phyloP scores from a whole-genome alignment of 2,797 vertebrate species.

The Hydrophis major region DNA sequence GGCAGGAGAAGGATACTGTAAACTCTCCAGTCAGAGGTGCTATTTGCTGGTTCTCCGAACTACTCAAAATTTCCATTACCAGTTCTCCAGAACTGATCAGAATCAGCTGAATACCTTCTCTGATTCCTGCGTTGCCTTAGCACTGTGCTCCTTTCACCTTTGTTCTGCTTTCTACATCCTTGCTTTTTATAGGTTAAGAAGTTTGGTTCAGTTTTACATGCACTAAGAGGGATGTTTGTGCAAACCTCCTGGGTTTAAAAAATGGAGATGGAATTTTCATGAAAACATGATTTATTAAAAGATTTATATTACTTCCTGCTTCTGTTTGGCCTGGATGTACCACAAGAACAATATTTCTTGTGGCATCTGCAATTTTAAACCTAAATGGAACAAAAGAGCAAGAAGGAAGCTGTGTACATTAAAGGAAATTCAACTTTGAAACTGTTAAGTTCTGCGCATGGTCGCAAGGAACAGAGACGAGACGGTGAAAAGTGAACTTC shows the following conservation, averaged over 20 bases:
- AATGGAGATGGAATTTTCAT: constrained; percentile 47
- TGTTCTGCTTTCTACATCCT: not conserved
- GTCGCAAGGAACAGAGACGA: no score
- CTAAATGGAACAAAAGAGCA: constrained; percentile 16
- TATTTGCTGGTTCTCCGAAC: no score
- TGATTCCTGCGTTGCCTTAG: not conserved
- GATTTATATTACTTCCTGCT: constrained; percentile 62
- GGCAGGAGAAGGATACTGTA: no score
- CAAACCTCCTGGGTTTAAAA: constrained; percentile 38
- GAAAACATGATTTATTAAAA: constrained; percentile 60
- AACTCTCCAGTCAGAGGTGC: no score
- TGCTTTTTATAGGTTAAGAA: not conserved
- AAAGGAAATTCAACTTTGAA: constrained; percentile 44
- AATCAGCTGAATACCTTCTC: no score
- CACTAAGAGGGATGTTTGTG: constrained; percentile 36
- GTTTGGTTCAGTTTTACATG: constrained; percentile 39
- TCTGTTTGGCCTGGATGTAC: constrained; percentile 52
- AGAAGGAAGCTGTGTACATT: constrained; percentile 39
- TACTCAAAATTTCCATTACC: no score
- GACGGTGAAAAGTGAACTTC: no score
- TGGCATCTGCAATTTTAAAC: constrained; percentile 51
- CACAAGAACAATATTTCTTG: constrained; percentile 62
- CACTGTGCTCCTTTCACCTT: not conserved
- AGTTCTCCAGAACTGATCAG: no score
- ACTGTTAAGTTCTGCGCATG: no score